Evolutionary conservation across 2,797 vertebrate species (phyloP).

Genomic region (Pteropus rufus): DNA sequence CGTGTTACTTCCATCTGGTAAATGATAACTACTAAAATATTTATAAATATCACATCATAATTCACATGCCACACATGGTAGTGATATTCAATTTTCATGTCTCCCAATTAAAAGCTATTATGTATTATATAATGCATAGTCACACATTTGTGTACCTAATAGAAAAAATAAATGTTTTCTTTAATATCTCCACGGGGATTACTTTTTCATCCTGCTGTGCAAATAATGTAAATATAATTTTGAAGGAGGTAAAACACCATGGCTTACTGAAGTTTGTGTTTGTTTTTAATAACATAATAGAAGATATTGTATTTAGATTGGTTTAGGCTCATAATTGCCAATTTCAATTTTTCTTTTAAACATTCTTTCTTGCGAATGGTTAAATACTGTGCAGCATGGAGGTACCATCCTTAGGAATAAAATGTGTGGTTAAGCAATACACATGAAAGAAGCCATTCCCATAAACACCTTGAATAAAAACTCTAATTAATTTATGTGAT

Average conservation of each 20-base stretch:
- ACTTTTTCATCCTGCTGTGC: constrained; percentile 35
- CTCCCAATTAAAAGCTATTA: constrained; percentile 52
- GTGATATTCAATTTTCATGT: constrained; percentile 39
- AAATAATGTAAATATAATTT: constrained; percentile 36
- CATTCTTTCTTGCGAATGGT: background rate
- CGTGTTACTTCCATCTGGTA: constrained; percentile 54
- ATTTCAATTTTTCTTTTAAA: constrained; percentile 9
- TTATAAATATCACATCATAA: constrained; percentile 61
- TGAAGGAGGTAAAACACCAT: constrained; percentile 30
- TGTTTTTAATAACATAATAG: constrained; percentile 39
- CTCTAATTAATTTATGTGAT: background rate
- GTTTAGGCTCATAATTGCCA: background rate
- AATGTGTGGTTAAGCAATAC: background rate
- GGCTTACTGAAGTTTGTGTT: constrained; percentile 1
- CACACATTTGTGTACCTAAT: constrained; percentile 38
- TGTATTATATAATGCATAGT: background rate
- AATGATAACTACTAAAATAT: constrained; percentile 63
- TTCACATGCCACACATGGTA: constrained; percentile 46
- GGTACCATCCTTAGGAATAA: background rate
- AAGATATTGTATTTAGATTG: background rate
- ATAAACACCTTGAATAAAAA: background rate
- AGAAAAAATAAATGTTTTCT: constrained; percentile 47
- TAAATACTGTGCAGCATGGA: background rate
- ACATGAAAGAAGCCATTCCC: background rate
- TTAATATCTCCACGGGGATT: constrained; percentile 36